Evolutionary conservation across 2,888 invertebrate genomes (phyloP).

Genomic region (Andrena chrysosceles): DNA sequence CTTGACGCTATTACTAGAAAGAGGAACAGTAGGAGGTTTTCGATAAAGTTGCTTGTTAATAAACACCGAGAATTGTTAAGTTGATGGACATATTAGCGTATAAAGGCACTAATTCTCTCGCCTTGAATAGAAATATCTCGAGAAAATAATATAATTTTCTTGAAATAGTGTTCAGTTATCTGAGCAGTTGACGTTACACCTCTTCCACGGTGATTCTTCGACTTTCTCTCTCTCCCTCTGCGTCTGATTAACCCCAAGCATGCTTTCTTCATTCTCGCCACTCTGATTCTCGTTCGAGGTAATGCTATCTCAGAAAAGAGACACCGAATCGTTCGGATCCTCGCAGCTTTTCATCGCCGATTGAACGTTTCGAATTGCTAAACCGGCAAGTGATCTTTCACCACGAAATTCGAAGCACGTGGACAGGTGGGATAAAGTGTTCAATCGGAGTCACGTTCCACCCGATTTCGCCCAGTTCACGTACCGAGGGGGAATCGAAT

Average conservation of each 20-base stretch:
- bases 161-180: slow-evolving; percentile 24
- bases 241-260: slow-evolving; percentile 50
- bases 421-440: slow-evolving; percentile 5
- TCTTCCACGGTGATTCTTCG: slow-evolving; percentile 36
- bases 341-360: not conserved
- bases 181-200: slow-evolving; percentile 8
- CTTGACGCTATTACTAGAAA: not conserved
- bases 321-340: not conserved
- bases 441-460: not conserved
- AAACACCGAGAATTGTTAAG: too few relatives aligned
- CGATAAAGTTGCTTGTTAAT: too few relatives aligned
- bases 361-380: not conserved
- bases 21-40: too few relatives aligned
- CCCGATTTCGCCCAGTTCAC: slow-evolving; percentile 2
- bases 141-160: too few relatives aligned
- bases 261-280: slow-evolving; percentile 45
- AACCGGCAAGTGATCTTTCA: not conserved
- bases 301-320: not conserved
- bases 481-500: not conserved
- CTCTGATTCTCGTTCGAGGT: slow-evolving; percentile 16
- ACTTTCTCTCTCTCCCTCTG: slow-evolving; percentile 60
- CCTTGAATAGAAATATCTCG: too few relatives aligned
- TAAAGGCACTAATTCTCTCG: not conserved
- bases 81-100: too few relatives aligned
- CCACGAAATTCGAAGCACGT: not conserved